These are phyloP conservation scores for Lycopodina hypogea DNA, from an alignment of 37 sponge, comb jelly and placozoan species.

Conservation along the genomic window DNA sequence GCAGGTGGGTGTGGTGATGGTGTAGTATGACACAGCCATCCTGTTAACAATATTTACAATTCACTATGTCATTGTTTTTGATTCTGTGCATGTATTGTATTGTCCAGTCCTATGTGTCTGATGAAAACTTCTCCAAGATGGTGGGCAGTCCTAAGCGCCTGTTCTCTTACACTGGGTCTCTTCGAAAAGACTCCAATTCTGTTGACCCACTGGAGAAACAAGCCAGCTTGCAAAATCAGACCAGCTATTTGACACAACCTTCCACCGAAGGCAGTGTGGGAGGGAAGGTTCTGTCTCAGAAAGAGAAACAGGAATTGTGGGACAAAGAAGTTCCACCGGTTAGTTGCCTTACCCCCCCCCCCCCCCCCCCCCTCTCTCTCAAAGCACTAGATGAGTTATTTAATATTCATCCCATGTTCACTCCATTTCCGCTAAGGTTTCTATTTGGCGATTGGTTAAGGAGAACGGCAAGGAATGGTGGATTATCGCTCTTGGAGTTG, in stretches of 20 bases:
- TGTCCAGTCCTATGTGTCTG: slow-evolving; percentile 6
- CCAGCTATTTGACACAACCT: not conserved
- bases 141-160: not conserved
- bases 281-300: not conserved
- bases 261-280: too few species aligned
- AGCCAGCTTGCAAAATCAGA: not conserved
- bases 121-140: not conserved
- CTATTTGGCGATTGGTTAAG: slow-evolving; percentile 40
- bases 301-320: slow-evolving; percentile 49
- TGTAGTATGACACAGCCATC: too few species aligned
- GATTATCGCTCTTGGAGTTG: slow-evolving; percentile 57
- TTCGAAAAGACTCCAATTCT: not conserved
- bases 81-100: not conserved
- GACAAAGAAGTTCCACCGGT: slow-evolving; percentile 52
- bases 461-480: slow-evolving; percentile 79
- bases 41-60: not conserved
- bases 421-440: not conserved
- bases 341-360: not conserved
- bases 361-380: not conserved
- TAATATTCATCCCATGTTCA: too few species aligned
- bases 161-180: not conserved
- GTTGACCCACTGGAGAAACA: not conserved
- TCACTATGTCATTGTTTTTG: not conserved
- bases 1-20: slow-evolving; percentile 32
- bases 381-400: too few species aligned